Base-by-base conservation (phyloP, 2,113 vertebrate genomes). In the Cephalophus harveyi region DNA sequence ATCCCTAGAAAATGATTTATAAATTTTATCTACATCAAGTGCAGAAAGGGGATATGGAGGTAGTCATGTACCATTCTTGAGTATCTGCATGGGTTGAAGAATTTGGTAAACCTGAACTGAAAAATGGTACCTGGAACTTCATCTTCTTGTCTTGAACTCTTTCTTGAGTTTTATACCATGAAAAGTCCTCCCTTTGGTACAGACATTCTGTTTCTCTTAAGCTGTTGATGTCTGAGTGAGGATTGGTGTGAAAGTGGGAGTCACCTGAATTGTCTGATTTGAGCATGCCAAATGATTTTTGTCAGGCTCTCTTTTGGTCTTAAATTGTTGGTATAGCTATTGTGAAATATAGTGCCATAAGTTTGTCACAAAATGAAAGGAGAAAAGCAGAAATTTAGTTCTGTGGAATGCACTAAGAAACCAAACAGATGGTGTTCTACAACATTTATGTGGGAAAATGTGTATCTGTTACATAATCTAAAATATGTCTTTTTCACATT, bases 401-500 rank as follows among this genome's bases (percentile, higher is more conserved):
- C 96, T 96, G 13, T 87, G 95, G 96, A 98, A 98, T 95, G 92
- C 86, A 84, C 94, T 97, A 85, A 95, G 94, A 96, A 95, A 96
- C 81, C 92, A 96, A 98, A 85, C 96, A 98, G 96, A 97, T 97
- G 98, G 98, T 97, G 98, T 98, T 98, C 97, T 98, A 91, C 97
- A 98, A 94, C 97, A 97, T 96, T 95, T 98, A 96, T 98, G 98
- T 98, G 97, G 97, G 97, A 89, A 97, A 98, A 97, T 96, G 96
- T 97, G 86, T 97, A 97, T 97, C 97, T 97, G 97, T 98, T 99
- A 98, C 98, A 48, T 98, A 98, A 98, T 27, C 89, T 97, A 95
- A 98, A 97, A 95, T 97, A 89, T 97, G 89, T 98, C 94, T 98
- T 98, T 98, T 99, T 98, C 98, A 98, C 98, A 98, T 98, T 98